These are phyloP conservation scores for Dasypogon diadema DNA, from an alignment of 2,888 invertebrate species.

Conservation along the genomic window DNA sequence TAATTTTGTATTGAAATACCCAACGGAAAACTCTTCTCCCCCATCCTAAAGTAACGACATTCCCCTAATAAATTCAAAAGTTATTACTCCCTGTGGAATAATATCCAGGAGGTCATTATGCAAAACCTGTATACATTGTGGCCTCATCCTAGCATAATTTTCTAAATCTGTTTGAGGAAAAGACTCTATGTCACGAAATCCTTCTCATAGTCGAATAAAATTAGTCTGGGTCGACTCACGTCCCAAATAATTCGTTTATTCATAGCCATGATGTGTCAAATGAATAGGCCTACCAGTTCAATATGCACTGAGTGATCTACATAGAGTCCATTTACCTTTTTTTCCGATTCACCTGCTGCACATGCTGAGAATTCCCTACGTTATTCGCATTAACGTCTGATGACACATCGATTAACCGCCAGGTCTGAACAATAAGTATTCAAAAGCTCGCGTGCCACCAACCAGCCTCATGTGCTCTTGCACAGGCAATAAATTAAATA, in stretches of 20 bases:
- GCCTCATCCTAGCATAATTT: too few species aligned
- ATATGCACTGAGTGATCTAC: not conserved
- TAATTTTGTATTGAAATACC: too few species aligned
- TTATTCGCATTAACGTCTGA: not conserved
- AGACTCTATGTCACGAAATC: too few species aligned
- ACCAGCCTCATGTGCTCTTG: not conserved
- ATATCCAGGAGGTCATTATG: too few species aligned
- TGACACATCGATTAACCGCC: slow-evolving; percentile 5
- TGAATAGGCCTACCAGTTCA: not conserved
- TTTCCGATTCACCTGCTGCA: not conserved
- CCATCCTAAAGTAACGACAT: too few species aligned
- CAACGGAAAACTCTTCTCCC: too few species aligned
- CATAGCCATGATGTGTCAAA: not conserved
- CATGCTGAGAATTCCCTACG: not conserved
- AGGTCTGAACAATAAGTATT: not conserved
- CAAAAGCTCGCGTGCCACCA: slow-evolving; percentile 4
- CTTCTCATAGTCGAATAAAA: too few species aligned
- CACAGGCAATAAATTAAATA: slow-evolving; percentile 24
- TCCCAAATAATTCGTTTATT: not conserved
- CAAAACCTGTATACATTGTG: too few species aligned
- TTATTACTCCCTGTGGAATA: too few species aligned
- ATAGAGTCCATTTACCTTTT: slow-evolving; percentile 11
- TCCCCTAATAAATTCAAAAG: too few species aligned
- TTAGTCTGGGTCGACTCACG: too few species aligned
- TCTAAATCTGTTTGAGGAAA: too few species aligned